These are phyloP conservation scores for Teinopalpus imperialis DNA, from an alignment of 2,888 invertebrate species.

Conservation along the genomic window DNA sequence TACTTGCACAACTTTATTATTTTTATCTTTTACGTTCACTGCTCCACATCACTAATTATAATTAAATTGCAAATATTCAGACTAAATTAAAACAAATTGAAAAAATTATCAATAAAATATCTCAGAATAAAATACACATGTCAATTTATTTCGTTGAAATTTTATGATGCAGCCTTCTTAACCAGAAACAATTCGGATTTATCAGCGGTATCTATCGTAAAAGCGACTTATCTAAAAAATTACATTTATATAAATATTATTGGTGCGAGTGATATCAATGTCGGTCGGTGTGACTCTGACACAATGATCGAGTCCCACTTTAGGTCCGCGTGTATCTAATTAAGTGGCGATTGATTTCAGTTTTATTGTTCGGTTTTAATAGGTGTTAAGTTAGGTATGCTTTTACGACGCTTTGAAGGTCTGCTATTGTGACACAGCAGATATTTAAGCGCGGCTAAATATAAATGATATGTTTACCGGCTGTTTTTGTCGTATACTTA, in stretches of 20 bases:
- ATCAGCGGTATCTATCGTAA: slow-evolving; percentile 9
- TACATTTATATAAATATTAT: slow-evolving; percentile 10
- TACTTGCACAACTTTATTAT: background rate
- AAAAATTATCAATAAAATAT: no score
- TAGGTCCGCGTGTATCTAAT: slow-evolving; percentile 14
- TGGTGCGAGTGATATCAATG: slow-evolving; percentile 13
- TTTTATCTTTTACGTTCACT: background rate
- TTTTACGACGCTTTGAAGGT: slow-evolving; percentile 6
- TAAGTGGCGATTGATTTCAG: slow-evolving; percentile 11
- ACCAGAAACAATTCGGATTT: slow-evolving; percentile 11
- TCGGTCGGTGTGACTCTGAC: slow-evolving; percentile 10
- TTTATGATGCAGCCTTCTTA: background rate
- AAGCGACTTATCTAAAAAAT: slow-evolving; percentile 10
- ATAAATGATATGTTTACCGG: no score
- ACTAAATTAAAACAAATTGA: background rate
- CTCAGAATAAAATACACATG: background rate
- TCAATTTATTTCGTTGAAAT: slow-evolving; percentile 3
- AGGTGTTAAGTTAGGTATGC: slow-evolving; percentile 3
- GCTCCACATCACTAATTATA: background rate
- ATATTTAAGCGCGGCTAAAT: background rate
- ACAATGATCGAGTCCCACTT: slow-evolving; percentile 15
- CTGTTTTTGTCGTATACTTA: no score
- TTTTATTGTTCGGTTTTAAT: slow-evolving; percentile 10
- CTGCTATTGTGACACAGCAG: background rate
- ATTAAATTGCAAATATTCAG: slow-evolving; percentile 1